Evolutionary conservation across 1,140 invertebrate genomes (phyloP).

Genomic region (Octopus bimaculoides): DNA sequence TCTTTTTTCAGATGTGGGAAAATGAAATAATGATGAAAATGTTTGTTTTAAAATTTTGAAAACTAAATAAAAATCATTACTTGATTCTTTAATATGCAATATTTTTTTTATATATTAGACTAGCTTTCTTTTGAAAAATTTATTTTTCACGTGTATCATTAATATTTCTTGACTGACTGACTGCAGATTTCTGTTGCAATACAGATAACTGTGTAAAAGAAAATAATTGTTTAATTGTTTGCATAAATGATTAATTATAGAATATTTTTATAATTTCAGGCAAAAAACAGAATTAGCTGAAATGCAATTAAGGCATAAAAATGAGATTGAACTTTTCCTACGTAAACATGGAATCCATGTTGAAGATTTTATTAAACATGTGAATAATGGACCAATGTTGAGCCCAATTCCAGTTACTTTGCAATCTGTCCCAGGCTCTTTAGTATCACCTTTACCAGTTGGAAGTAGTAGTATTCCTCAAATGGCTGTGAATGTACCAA

Average conservation of each 20-base stretch:
- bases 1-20: too few species aligned
- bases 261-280: slow-evolving; percentile 22
- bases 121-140: not conserved
- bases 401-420: slow-evolving; percentile 23
- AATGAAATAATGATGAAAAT: too few species aligned
- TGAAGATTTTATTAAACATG: slow-evolving; percentile 18
- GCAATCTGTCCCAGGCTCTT: slow-evolving; percentile 4
- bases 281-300: slow-evolving; percentile 26
- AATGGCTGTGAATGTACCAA: not conserved
- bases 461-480: not conserved
- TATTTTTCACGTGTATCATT: slow-evolving; percentile 7
- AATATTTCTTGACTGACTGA: not conserved
- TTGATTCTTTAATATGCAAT: too few species aligned
- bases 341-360: slow-evolving; percentile 23
- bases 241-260: too few species aligned
- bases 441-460: slow-evolving; percentile 11
- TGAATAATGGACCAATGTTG: slow-evolving; percentile 20
- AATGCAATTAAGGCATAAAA: slow-evolving; percentile 27
- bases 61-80: too few species aligned
- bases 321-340: slow-evolving; percentile 26
- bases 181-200: not conserved
- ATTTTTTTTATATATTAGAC: not conserved
- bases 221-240: not conserved
- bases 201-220: not conserved
- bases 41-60: too few species aligned